Percentiles rank a stretch among this genome's conserved stretches.
Conservation (phyloP, 2,113 vertebrate genomes). For the Phocoena phocoena region DNA sequence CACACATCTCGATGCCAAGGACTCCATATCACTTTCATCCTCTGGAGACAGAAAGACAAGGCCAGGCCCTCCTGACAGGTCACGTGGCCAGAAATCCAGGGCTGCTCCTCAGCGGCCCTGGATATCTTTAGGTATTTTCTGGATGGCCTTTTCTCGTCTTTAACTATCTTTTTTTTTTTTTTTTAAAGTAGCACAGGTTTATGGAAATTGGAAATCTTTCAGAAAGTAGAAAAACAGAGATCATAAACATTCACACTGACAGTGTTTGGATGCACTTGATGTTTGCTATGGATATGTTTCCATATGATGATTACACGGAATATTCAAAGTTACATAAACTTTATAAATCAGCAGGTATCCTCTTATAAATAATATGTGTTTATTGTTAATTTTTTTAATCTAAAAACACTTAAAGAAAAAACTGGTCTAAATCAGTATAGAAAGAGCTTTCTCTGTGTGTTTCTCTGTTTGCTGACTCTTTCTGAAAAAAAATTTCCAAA, state of each 20-base stretch:
- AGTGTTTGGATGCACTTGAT: background rate
- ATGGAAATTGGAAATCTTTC: background rate
- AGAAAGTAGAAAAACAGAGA: background rate
- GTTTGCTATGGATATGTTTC: background rate
- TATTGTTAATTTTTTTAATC: background rate
- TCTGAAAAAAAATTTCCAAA: background rate
- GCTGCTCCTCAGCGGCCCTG: background rate
- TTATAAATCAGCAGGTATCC: background rate
- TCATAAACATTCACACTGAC: background rate
- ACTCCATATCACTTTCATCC: too few relatives aligned
- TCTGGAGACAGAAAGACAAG: background rate
- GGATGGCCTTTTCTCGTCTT: background rate
- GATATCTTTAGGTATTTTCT: background rate
- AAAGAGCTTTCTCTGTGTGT: background rate
- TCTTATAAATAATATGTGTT: background rate
- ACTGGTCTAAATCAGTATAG: background rate
- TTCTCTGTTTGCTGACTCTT: background rate
- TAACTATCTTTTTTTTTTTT: too few relatives aligned
- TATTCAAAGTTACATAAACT: background rate
- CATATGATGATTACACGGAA: background rate
- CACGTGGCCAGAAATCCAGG: background rate
- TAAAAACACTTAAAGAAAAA: background rate
- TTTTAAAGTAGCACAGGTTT: background rate
- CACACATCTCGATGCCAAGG: fast-evolving
- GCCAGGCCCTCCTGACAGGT: background rate